Percentiles rank a stretch among this genome's conserved stretches.
Evolutionary conservation across 2,888 invertebrate species (phyloP).

Genomic region (Pterostichus niger): DNA sequence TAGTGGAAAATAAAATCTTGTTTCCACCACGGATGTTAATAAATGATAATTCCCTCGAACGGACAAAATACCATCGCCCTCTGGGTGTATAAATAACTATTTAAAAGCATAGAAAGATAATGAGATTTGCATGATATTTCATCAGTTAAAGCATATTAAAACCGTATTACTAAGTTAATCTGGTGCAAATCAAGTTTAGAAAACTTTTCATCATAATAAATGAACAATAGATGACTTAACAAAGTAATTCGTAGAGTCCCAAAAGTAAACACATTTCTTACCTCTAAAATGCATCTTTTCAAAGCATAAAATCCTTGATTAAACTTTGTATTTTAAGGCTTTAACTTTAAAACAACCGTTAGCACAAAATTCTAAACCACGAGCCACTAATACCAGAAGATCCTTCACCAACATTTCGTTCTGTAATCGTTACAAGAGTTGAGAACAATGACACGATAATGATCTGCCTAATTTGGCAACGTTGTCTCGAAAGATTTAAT

Average conservation of each 20-base stretch:
- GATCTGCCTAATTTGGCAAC: constrained; percentile 12
- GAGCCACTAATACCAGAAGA: background rate
- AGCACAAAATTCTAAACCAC: constrained; percentile 6
- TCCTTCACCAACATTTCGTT: constrained; percentile 31
- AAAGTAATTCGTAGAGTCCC: background rate
- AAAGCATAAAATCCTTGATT: background rate
- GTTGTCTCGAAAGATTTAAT: background rate
- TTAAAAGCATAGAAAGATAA: no score
- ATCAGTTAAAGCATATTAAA: no score
- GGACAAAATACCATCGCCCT: no score
- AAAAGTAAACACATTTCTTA: background rate
- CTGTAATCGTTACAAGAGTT: constrained; percentile 14
- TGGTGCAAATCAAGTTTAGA: no score
- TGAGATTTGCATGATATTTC: no score
- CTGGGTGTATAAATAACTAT: no score
- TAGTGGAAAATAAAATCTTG: no score
- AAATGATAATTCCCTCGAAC: no score
- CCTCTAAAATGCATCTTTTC: constrained; percentile 10
- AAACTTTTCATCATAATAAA: background rate
- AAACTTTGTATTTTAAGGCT: constrained; percentile 18
- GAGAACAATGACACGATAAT: constrained; percentile 24
- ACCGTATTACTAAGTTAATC: no score
- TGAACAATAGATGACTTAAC: constrained; percentile 9
- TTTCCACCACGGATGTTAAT: no score
- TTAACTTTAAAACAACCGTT: constrained; percentile 10